These are phyloP conservation scores for Pyrgilauda ruficollis DNA, from an alignment of 2,113 vertebrate species.

Conservation along the genomic window DNA sequence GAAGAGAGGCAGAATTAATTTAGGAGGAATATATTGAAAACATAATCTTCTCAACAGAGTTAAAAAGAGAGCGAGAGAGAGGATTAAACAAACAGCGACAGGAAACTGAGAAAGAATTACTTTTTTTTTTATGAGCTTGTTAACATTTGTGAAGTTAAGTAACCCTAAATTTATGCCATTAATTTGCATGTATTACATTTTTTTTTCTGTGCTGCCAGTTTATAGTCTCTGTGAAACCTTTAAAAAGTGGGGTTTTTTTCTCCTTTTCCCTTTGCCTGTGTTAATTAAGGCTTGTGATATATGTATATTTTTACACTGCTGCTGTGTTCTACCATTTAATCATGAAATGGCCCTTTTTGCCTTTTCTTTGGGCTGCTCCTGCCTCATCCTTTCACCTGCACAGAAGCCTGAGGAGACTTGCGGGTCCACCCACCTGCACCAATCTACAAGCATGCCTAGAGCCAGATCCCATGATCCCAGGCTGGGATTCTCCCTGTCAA, in stretches of 20 bases:
- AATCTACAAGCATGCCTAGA: background rate
- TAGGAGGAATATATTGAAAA: conserved; percentile 55
- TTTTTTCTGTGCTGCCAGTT: conserved; percentile 45
- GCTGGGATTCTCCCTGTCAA: background rate
- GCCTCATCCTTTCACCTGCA: background rate
- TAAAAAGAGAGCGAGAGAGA: background rate
- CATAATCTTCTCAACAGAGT: conserved; percentile 49
- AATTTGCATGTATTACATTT: conserved; percentile 66
- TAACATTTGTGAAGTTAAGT: conserved; percentile 76
- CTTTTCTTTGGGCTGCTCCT: background rate
- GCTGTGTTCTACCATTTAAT: conserved; percentile 42
- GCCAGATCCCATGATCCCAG: background rate
- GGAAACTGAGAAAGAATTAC: conserved; percentile 63
- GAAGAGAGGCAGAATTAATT: conserved; percentile 53
- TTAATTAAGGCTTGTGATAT: conserved; percentile 69
- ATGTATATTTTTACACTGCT: conserved; percentile 53
- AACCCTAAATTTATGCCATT: conserved; percentile 71
- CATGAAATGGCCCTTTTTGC: conserved; percentile 32
- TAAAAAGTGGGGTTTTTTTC: conserved; percentile 54
- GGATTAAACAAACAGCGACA: conserved; percentile 56
- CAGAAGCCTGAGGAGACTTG: background rate
- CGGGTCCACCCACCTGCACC: background rate
- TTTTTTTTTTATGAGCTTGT: conserved; percentile 72
- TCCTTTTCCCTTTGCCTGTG: conserved; percentile 53
- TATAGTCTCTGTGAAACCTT: conserved; percentile 59